Percentiles rank a stretch among this genome's conserved stretches.
phyloP scores from a whole-genome alignment of 1,140 invertebrate genomes.

The Himalopsyche phryganea region DNA sequence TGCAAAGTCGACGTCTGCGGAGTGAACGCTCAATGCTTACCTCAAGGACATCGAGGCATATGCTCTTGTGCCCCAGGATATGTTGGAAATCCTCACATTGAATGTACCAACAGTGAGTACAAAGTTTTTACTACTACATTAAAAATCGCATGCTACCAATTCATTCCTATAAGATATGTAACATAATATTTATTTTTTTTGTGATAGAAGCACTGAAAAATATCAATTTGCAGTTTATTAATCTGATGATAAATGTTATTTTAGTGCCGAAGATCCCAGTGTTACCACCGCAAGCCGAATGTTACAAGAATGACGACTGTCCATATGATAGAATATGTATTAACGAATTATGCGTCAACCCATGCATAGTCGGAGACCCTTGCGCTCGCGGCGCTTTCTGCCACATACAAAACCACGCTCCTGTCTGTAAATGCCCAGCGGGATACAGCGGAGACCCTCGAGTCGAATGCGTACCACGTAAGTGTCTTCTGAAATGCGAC shows the following conservation, averaged over 20 bases:
- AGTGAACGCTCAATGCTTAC: slow-evolving; percentile 77
- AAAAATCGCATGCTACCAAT: background rate
- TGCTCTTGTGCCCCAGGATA: slow-evolving; percentile 78
- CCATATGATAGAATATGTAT: slow-evolving; percentile 67
- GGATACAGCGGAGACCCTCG: slow-evolving; percentile 73
- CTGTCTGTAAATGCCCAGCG: slow-evolving; percentile 75
- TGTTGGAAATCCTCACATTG: slow-evolving; percentile 76
- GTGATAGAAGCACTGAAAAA: too few species aligned
- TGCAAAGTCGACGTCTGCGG: slow-evolving; percentile 77
- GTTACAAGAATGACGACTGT: slow-evolving; percentile 74
- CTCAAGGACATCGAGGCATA: slow-evolving; percentile 67
- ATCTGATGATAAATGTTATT: too few species aligned
- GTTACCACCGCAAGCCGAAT: slow-evolving; percentile 59
- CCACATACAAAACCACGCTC: slow-evolving; percentile 67
- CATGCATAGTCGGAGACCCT: slow-evolving; percentile 63
- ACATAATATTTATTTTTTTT: too few species aligned
- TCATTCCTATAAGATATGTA: background rate
- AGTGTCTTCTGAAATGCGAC: slow-evolving; percentile 52
- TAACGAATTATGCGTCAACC: slow-evolving; percentile 74
- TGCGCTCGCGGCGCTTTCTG: slow-evolving; percentile 78
- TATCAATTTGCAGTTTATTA: too few species aligned
- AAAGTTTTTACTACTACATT: background rate
- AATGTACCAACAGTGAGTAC: slow-evolving; percentile 64
- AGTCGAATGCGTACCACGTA: slow-evolving; percentile 72
- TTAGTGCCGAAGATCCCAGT: slow-evolving; percentile 51